Evolutionary conservation across 1,140 invertebrate genomes (phyloP).

Genomic region (Drosophila saltans): DNA sequence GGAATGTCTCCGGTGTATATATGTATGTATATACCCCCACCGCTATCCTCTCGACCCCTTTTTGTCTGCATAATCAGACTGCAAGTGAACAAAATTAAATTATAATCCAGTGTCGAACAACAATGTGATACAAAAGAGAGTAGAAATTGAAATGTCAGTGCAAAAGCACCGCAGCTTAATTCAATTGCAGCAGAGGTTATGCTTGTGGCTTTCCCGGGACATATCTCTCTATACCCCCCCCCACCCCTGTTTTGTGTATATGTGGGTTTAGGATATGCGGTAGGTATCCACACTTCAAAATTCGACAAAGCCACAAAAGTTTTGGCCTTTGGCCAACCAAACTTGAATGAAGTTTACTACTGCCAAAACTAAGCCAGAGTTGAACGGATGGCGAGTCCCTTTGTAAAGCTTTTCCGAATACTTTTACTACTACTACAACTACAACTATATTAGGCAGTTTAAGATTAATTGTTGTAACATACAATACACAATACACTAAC

Average conservation of each 20-base stretch:
- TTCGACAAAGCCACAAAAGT: conserved; percentile 68
- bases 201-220: conserved; percentile 19
- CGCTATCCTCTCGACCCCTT: background rate
- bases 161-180: conserved; percentile 59
- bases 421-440: background rate
- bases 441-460: conserved; percentile 23
- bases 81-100: conserved; percentile 64
- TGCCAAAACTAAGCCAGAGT: conserved; percentile 60
- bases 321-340: conserved; percentile 64
- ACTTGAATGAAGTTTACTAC: conserved; percentile 69
- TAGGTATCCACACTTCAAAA: conserved; percentile 36
- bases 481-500: conserved; percentile 13
- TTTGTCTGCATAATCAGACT: conserved; percentile 44
- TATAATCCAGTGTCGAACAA: conserved; percentile 44
- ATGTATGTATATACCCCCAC: background rate
- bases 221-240: background rate
- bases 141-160: conserved; percentile 62
- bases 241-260: background rate
- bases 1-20: conserved; percentile 1
- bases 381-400: conserved; percentile 45
- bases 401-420: conserved; percentile 48
- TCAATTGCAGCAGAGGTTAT: conserved; percentile 43
- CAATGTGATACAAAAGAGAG: conserved; percentile 50
- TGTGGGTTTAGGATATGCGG: conserved; percentile 29
- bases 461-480: conserved; percentile 61